Conservation (phyloP, 2,797 vertebrate genomes). For the Xenentodon cancila region DNA sequence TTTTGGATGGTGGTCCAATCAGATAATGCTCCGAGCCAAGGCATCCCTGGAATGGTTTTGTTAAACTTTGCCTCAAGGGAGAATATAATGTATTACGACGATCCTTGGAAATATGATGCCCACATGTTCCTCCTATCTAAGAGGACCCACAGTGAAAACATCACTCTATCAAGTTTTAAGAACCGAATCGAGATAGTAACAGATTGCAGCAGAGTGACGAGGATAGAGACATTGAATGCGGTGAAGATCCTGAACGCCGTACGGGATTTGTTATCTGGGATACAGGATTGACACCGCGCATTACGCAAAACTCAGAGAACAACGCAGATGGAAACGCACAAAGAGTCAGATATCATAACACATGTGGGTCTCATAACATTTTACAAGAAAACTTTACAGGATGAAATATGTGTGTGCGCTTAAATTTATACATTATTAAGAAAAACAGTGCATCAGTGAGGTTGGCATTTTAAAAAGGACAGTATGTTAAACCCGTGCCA, state of each 20-base stretch:
- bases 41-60: slow-evolving; percentile 82
- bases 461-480: background rate
- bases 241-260: slow-evolving; percentile 58
- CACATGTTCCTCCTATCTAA: slow-evolving; percentile 63
- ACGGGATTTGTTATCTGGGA: slow-evolving; percentile 60
- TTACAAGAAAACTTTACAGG: slow-evolving; percentile 15
- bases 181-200: slow-evolving; percentile 64
- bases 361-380: slow-evolving; percentile 42
- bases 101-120: slow-evolving; percentile 72
- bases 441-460: background rate
- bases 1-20: slow-evolving; percentile 72
- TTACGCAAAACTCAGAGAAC: slow-evolving; percentile 42
- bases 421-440: background rate
- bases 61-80: slow-evolving; percentile 69
- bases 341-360: slow-evolving; percentile 32
- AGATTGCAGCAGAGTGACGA: slow-evolving; percentile 42
- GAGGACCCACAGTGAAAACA: slow-evolving; percentile 59
- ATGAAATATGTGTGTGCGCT: background rate
- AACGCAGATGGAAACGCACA: slow-evolving; percentile 9
- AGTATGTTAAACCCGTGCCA: background rate
- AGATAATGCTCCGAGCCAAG: slow-evolving; percentile 72
- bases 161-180: slow-evolving; percentile 66
- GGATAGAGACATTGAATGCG: slow-evolving; percentile 27
- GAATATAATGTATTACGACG: slow-evolving; percentile 72
- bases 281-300: slow-evolving; percentile 40